phyloP scores from a whole-genome alignment of 2,888 invertebrate species.

The Bedellia somnulentella region DNA sequence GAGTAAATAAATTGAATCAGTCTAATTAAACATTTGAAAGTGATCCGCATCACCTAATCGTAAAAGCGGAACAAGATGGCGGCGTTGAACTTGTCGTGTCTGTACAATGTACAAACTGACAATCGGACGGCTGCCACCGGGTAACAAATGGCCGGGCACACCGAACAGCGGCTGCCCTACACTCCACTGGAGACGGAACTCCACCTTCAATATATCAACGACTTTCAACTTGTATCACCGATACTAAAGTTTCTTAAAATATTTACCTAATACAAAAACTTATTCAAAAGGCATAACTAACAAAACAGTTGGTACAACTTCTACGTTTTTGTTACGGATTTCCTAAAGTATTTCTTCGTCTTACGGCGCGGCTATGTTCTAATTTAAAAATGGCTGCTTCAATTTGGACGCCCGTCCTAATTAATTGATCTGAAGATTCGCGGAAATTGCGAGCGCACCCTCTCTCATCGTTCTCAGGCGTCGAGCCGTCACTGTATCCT shows the following conservation, averaged over 20 bases:
- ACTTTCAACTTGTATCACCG: too few species aligned
- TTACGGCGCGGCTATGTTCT: slow-evolving; percentile 12
- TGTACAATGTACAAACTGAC: too few species aligned
- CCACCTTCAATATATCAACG: slow-evolving; percentile 13
- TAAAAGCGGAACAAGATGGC: too few species aligned
- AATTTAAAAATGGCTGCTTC: slow-evolving; percentile 31
- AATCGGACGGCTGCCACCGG: too few species aligned
- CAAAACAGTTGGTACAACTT: too few species aligned
- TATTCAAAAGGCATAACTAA: too few species aligned
- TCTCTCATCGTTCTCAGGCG: slow-evolving; percentile 13
- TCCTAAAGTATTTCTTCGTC: slow-evolving; percentile 13
- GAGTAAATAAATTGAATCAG: too few species aligned
- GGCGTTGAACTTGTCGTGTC: too few species aligned
- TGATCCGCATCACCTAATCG: too few species aligned
- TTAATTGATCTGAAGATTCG: slow-evolving; percentile 56
- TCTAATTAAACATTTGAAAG: too few species aligned
- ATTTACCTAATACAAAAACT: too few species aligned
- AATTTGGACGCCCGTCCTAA: slow-evolving; percentile 43
- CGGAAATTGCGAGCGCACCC: slow-evolving; percentile 31
- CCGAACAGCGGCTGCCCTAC: slow-evolving; percentile 5
- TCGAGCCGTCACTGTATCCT: slow-evolving; percentile 36
- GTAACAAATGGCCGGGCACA: slow-evolving; percentile 8
- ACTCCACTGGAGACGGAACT: slow-evolving; percentile 10
- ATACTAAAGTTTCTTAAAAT: too few species aligned
- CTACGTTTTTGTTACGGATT: slow-evolving; percentile 4